These are phyloP conservation scores for Tyto alba DNA, from an alignment of 2,113 vertebrate species.

Conservation along the genomic window DNA sequence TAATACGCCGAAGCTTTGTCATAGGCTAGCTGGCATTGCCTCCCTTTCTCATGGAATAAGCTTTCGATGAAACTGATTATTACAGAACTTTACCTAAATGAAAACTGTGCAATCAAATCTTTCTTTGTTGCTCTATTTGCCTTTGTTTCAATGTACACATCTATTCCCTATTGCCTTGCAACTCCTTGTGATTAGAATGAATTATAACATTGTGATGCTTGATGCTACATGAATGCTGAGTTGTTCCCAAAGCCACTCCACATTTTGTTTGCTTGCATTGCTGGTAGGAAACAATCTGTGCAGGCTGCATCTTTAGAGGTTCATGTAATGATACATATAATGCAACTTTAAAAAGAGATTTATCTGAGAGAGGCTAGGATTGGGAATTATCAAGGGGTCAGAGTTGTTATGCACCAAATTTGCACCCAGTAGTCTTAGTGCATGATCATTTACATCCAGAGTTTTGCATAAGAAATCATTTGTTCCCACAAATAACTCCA, in stretches of 20 bases:
- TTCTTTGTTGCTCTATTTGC: conserved; percentile 21
- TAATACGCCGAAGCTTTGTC: not conserved
- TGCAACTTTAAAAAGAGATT: not conserved
- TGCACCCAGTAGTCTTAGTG: conserved; percentile 2
- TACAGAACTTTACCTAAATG: not conserved
- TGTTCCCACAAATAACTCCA: not conserved
- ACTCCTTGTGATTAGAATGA: conserved; percentile 39
- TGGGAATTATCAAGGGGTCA: conserved; percentile 22
- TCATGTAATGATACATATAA: not conserved
- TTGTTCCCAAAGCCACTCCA: conserved; percentile 34
- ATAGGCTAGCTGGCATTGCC: conserved; percentile 42
- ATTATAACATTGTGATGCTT: conserved; percentile 13
- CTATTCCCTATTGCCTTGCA: conserved; percentile 24
- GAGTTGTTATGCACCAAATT: not conserved
- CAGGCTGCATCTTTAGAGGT: conserved; percentile 3
- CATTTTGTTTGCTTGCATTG: not conserved
- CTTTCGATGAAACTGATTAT: not conserved
- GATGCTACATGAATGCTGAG: conserved; percentile 12
- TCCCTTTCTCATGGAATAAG: conserved; percentile 33
- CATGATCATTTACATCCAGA: not conserved
- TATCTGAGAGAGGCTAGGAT: conserved; percentile 30
- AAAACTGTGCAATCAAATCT: conserved; percentile 16
- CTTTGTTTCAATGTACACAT: not conserved
- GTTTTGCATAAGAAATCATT: conserved; percentile 28
- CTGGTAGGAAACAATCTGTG: conserved; percentile 4